These are phyloP conservation scores for Phyllopteryx taeniolatus DNA, from an alignment of 2,113 vertebrate genomes.

Conservation along the genomic window DNA sequence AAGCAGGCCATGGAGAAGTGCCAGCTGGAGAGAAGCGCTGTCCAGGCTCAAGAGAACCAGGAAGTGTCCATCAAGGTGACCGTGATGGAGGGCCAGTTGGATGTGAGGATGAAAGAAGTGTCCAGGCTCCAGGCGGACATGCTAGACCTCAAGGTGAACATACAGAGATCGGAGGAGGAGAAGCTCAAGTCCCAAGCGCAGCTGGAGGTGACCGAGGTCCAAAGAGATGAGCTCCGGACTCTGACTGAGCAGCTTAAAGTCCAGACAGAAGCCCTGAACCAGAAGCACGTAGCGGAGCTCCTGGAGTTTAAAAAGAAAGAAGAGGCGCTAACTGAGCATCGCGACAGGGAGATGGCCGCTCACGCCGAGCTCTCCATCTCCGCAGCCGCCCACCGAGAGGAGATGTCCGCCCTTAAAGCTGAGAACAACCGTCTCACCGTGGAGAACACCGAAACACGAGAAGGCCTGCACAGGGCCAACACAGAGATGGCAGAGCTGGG, in stretches of 20 bases:
- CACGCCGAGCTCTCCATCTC: slow-evolving; percentile 64
- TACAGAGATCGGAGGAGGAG: slow-evolving; percentile 69
- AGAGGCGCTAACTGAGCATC: slow-evolving; percentile 57
- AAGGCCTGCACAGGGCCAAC: slow-evolving; percentile 83
- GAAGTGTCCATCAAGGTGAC: slow-evolving; percentile 66
- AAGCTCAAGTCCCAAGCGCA: slow-evolving; percentile 73
- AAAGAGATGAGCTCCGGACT: slow-evolving; percentile 74
- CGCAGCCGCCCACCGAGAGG: slow-evolving; percentile 63
- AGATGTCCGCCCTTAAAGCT: slow-evolving; percentile 69
- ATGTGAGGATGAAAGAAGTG: slow-evolving; percentile 73
- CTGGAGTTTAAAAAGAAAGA: slow-evolving; percentile 76
- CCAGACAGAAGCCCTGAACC: slow-evolving; percentile 79
- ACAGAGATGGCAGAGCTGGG: slow-evolving; percentile 87
- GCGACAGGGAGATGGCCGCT: slow-evolving; percentile 49
- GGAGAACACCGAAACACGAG: slow-evolving; percentile 79
- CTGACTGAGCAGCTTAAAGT: slow-evolving; percentile 82
- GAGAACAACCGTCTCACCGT: slow-evolving; percentile 67
- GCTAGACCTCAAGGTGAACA: slow-evolving; percentile 72
- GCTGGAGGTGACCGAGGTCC: slow-evolving; percentile 67
- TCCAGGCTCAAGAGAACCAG: slow-evolving; percentile 59
- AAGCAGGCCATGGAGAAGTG: slow-evolving; percentile 63
- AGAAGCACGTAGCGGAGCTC: slow-evolving; percentile 78
- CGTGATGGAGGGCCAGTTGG: slow-evolving; percentile 76
- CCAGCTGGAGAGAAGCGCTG: slow-evolving; percentile 57
- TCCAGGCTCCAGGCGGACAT: slow-evolving; percentile 75